Conservation (phyloP, 2,797 vertebrate species). For the Pseudopleuronectes americanus region DNA sequence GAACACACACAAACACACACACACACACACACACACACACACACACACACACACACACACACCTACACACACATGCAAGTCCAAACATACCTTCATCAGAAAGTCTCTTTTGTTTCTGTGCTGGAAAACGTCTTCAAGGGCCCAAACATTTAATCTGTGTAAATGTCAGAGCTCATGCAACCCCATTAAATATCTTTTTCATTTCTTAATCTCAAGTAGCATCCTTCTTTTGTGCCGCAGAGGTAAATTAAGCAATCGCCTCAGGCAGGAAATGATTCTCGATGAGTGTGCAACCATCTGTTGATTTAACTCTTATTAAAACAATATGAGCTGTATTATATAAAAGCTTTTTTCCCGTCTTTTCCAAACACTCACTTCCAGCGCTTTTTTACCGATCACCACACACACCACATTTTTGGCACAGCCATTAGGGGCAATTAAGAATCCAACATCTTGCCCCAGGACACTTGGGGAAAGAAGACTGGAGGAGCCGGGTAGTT, state of each 20-base stretch:
- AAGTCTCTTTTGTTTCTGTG: constrained; percentile 34
- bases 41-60: background rate
- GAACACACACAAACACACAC: no score
- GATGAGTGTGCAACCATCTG: background rate
- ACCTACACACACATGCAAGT: background rate
- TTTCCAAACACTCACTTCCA: no score
- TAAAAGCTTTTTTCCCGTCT: no score
- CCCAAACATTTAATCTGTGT: background rate
- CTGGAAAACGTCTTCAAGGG: constrained; percentile 32
- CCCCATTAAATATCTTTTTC: no score
- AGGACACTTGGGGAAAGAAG: no score
- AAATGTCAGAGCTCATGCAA: constrained; percentile 6
- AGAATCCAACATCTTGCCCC: no score
- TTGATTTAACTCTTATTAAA: background rate
- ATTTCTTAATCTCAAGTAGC: background rate
- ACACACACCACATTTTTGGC: no score
- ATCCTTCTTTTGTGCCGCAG: background rate
- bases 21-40: no score
- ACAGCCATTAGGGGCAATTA: no score
- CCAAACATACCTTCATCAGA: constrained; percentile 10
- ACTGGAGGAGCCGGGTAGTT: no score
- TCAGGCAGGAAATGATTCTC: background rate
- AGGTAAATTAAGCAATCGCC: background rate
- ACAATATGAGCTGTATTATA: background rate
- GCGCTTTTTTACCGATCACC: no score